Evolutionary conservation across 2,888 invertebrate species (phyloP).

Genomic region (Neria commutata): DNA sequence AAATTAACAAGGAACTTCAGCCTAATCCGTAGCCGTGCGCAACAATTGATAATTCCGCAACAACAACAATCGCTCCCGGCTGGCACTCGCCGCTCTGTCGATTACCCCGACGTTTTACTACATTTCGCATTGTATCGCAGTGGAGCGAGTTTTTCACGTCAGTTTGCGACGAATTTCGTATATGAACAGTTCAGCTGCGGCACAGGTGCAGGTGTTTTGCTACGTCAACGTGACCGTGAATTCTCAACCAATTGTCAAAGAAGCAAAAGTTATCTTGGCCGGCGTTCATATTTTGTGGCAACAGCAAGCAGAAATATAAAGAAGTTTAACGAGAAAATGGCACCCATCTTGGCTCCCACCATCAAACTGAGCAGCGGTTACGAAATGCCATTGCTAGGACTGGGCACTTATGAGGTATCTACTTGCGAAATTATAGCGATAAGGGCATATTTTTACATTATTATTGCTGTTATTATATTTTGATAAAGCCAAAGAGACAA

Average conservation of each 20-base stretch:
- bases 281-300: neutral
- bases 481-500: too few species aligned
- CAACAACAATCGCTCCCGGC: too few species aligned
- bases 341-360: slow-evolving; percentile 46
- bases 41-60: too few species aligned
- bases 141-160: neutral
- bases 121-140: too few species aligned
- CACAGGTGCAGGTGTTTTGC: too few species aligned
- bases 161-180: neutral
- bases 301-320: neutral
- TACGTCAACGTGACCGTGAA: neutral
- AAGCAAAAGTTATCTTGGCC: neutral
- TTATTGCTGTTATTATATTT: too few species aligned
- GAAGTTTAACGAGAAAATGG: neutral
- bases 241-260: neutral
- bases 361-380: slow-evolving; percentile 66
- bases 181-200: neutral
- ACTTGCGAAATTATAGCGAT: neutral
- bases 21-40: too few species aligned
- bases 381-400: slow-evolving; percentile 67
- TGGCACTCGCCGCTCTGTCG: too few species aligned
- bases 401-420: slow-evolving; percentile 70
- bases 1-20: too few species aligned
- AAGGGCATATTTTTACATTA: too few species aligned
- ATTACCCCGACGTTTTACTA: too few species aligned